Base-by-base conservation (phyloP, 2,113 vertebrate species). In the Takifugu flavidus region DNA sequence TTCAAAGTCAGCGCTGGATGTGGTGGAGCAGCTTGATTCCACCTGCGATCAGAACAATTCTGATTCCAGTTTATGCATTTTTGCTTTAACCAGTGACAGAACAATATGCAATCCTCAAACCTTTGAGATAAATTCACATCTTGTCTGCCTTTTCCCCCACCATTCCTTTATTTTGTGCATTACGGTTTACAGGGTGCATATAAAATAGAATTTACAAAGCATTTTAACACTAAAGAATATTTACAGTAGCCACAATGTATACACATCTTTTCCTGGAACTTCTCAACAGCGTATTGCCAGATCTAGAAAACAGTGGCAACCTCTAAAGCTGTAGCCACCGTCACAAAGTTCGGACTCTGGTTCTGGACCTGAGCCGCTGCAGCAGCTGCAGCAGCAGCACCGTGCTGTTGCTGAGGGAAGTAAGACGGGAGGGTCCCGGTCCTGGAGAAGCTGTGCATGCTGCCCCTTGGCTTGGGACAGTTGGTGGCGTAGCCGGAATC, bases 291-390 rank as follows among this genome's bases (percentile, higher is more conserved):
- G 62, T 42, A 49, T 53, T 4, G 34, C 43, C 43, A 29, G 10
- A 29, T 54, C 84, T 85, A 91, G 81, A 91, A 90, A 15, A 89
- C 84, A 6, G 91, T 91, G 15, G 91, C 90, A 45, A 91, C 84
- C 50, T 89, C 88, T 20, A 66, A 53, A 6, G 62, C 62, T 0
- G 83, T 77, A 8, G 86, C 62, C 13, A 86, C 72, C 0, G 83
- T 80, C 8, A 83, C 70, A 58, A 77, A 64, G 42, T 72, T 66
- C 14, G 76, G 80, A 59, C 43, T 65, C 14, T 75, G 72, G 15
- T 67, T 69, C 4, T 50, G 67, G 8, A 52, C 59, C 11, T 66
- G 13, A 26, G 70, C 4, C 2, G 25, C 67, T n/a, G 26, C 59
- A 4, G 31, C 31, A 34, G 34, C 14, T n/a, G 70, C 4, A 2